Conservation (phyloP, 2,888 invertebrate species). For the Theodoxus fluviatilis region DNA sequence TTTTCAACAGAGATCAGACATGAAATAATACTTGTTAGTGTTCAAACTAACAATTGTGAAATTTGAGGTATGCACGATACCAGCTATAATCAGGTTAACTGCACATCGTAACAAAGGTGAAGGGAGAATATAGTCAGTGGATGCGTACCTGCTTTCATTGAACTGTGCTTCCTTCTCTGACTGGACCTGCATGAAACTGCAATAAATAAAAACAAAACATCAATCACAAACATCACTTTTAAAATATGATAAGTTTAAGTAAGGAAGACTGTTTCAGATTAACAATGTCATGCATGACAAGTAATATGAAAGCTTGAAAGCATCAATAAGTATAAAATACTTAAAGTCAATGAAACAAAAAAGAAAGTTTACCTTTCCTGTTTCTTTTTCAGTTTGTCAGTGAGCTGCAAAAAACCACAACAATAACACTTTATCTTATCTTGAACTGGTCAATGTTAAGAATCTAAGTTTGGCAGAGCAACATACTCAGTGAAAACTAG, state of each 20-base stretch:
- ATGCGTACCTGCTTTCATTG: constrained; percentile 51
- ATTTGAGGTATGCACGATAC: neutral
- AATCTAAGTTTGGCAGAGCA: too few species aligned
- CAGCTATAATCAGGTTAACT: neutral
- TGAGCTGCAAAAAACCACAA: constrained; percentile 38
- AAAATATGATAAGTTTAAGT: too few species aligned
- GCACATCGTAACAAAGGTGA: neutral
- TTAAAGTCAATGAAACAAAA: neutral
- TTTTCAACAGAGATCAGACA: neutral
- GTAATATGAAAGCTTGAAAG: too few species aligned
- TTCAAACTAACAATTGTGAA: neutral
- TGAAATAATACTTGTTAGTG: neutral
- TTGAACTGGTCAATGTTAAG: too few species aligned
- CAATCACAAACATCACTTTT: neutral
- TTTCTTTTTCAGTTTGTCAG: constrained; percentile 64
- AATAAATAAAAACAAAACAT: constrained; percentile 32
- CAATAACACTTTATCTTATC: neutral
- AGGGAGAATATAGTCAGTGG: neutral
- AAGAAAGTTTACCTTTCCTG: constrained; percentile 61
- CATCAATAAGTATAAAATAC: neutral
- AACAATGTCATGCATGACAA: too few species aligned
- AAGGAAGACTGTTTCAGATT: too few species aligned
- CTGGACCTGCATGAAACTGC: constrained; percentile 62
- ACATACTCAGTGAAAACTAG: too few species aligned
- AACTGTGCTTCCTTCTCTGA: constrained; percentile 64